Percentiles rank a stretch among this genome's conserved stretches.
These are phyloP conservation scores for Chrysomallon squamiferum DNA, from an alignment of 1,140 invertebrate genomes.

Conservation along the genomic window DNA sequence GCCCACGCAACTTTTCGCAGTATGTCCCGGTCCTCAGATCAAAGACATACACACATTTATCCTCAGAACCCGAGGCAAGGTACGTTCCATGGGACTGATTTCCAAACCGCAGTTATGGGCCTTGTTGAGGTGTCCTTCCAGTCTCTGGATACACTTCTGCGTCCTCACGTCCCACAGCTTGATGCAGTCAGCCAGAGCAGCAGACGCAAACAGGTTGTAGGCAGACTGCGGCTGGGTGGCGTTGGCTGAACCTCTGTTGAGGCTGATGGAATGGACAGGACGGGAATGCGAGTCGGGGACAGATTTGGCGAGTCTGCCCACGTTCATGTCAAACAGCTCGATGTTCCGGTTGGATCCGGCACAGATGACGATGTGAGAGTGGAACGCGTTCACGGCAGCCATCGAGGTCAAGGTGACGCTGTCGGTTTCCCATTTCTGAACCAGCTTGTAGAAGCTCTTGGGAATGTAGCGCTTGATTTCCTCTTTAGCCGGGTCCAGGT, in stretches of 20 bases:
- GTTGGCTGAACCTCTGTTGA: constrained; percentile 62
- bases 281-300: constrained; percentile 54
- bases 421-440: constrained; percentile 45
- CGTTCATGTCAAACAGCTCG: constrained; percentile 62
- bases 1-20: constrained; percentile 49
- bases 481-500: constrained; percentile 53
- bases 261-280: constrained; percentile 52
- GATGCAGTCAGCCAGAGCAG: constrained; percentile 59
- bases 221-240: constrained; percentile 49
- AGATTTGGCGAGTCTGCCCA: constrained; percentile 42
- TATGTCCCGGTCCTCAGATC: constrained; percentile 53
- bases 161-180: constrained; percentile 64
- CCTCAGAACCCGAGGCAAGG: constrained; percentile 59
- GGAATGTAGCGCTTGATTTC: constrained; percentile 58
- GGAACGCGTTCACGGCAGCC: constrained; percentile 60
- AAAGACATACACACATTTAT: constrained; percentile 58
- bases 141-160: constrained; percentile 54
- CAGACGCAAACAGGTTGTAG: constrained; percentile 62
- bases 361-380: constrained; percentile 62
- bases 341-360: constrained; percentile 58
- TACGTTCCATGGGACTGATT: constrained; percentile 60
- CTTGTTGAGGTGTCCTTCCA: constrained; percentile 57
- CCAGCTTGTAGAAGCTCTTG: constrained; percentile 49
- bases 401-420: constrained; percentile 56
- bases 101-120: constrained; percentile 52